Conservation (phyloP, 2,888 invertebrate genomes). For the Chirona hameri region DNA sequence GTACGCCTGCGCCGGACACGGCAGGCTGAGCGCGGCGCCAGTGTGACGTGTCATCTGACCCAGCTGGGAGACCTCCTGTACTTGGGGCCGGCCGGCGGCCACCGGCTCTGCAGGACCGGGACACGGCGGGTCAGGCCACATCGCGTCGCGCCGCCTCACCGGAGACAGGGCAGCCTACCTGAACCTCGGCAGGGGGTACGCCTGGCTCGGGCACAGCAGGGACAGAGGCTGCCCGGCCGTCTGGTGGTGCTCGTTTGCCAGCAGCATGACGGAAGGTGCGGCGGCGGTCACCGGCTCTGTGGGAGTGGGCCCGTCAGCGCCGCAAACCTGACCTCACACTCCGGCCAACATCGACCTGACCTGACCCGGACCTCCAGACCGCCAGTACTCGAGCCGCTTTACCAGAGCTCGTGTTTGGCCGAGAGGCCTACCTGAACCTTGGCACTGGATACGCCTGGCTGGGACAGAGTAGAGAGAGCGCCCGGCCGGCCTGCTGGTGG, state of each 20-base stretch:
- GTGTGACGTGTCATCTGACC: conserved; percentile 32
- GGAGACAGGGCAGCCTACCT: no score
- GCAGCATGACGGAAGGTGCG: background rate
- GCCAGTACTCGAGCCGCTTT: no score
- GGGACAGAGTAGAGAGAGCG: conserved; percentile 61
- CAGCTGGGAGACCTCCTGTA: conserved; percentile 5
- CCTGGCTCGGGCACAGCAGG: conserved; percentile 52
- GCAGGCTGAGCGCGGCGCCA: conserved; percentile 53
- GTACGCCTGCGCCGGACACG: conserved; percentile 69
- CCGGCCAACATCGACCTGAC: no score
- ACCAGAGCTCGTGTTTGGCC: no score
- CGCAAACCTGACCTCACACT: no score
- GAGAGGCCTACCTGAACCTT: conserved; percentile 34
- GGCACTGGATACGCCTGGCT: conserved; percentile 52
- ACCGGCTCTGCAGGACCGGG: background rate
- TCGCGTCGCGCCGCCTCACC: no score
- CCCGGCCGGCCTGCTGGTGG: conserved; percentile 66
- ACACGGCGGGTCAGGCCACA: background rate
- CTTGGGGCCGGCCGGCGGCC: background rate
- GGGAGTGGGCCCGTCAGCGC: no score
- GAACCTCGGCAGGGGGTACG: conserved; percentile 54
- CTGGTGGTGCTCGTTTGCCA: conserved; percentile 36
- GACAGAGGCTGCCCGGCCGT: conserved; percentile 41
- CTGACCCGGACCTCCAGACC: no score
- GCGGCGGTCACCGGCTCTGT: conserved; percentile 29